Evolutionary conservation across 2,797 vertebrate genomes (phyloP).

Genomic region (Onychomys torridus): DNA sequence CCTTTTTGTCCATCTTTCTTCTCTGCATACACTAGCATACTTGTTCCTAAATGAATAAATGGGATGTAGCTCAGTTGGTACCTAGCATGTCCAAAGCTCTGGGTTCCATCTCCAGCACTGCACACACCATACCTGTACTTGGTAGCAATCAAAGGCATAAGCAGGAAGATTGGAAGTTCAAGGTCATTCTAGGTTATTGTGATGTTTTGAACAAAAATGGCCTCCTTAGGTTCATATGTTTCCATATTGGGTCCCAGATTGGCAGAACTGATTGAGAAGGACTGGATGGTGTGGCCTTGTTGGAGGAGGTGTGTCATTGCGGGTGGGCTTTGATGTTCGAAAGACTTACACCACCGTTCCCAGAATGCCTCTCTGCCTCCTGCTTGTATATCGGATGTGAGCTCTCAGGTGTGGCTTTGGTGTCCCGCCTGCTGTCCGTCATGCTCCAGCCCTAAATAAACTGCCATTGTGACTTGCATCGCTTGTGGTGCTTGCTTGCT

Average conservation of each 20-base stretch:
- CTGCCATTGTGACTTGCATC: background rate
- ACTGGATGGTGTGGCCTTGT: background rate
- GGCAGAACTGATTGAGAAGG: background rate
- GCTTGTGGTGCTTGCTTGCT: no score
- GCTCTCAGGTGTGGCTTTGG: background rate
- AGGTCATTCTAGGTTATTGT: background rate
- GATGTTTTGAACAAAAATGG: background rate
- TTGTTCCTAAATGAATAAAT: background rate
- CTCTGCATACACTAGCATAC: background rate
- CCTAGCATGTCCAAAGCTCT: background rate
- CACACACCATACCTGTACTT: background rate
- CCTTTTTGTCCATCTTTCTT: background rate
- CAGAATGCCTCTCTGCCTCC: background rate
- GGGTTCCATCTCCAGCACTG: background rate
- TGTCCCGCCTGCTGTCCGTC: no score
- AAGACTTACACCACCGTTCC: background rate
- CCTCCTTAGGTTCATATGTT: background rate
- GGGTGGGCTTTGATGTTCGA: no score
- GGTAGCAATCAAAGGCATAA: background rate
- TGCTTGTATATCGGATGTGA: background rate
- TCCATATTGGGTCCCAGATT: background rate
- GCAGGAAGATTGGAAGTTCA: background rate
- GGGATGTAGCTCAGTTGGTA: background rate
- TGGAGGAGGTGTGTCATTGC: background rate
- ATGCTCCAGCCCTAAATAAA: background rate